phyloP scores from a whole-genome alignment of 2,113 vertebrate genomes.

The Bufo bufo region DNA sequence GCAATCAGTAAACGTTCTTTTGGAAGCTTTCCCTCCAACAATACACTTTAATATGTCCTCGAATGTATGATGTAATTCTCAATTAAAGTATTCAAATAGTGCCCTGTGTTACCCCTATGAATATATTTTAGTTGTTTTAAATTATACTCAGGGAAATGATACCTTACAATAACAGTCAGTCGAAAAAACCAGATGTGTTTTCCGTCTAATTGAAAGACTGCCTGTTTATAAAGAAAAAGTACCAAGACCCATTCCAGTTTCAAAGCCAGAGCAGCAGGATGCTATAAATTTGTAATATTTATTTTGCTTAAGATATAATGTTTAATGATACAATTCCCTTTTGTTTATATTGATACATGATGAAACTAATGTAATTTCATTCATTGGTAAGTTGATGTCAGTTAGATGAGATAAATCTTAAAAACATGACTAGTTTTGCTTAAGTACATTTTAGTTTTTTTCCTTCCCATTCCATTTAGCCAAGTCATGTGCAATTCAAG shows the following conservation, averaged over 20 bases:
- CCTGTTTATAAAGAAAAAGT: conserved; percentile 21
- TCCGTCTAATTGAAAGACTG: conserved; percentile 52
- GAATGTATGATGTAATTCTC: conserved; percentile 52
- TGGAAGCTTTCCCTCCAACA: conserved; percentile 50
- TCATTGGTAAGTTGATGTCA: conserved; percentile 21
- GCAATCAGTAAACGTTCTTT: conserved; percentile 52
- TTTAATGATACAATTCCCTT: conserved; percentile 47
- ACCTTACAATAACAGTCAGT: conserved; percentile 49
- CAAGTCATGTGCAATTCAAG: neutral
- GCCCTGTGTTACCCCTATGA: conserved; percentile 25
- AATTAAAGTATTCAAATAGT: conserved; percentile 54
- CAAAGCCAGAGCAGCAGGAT: conserved; percentile 22
- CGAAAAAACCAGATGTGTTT: conserved; percentile 57
- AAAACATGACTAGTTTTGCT: neutral
- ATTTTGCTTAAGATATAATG: conserved; percentile 36
- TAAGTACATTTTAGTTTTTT: neutral
- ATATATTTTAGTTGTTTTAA: conserved; percentile 56
- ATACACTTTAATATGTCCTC: conserved; percentile 52
- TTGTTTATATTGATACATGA: conserved; percentile 37
- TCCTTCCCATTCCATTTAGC: neutral
- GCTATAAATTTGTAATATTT: conserved; percentile 56
- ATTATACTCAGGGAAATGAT: conserved; percentile 52
- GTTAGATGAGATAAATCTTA: neutral
- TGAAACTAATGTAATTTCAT: conserved; percentile 32
- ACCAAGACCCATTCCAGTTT: conserved; percentile 24